Base-by-base conservation (phyloP, 1,140 invertebrate genomes). In the Diorhabda carinulata region DNA sequence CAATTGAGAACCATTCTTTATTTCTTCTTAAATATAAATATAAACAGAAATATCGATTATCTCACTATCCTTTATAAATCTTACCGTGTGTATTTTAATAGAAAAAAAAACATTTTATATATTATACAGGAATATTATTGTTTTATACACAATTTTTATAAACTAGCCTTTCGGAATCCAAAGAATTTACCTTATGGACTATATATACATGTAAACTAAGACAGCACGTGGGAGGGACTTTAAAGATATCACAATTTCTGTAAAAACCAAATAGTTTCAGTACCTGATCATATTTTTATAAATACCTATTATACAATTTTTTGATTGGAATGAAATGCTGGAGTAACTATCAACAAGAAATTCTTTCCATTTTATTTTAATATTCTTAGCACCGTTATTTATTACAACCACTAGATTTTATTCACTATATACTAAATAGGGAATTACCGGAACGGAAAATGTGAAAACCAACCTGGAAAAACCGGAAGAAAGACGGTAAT, bases 141-240 rank as follows among this genome's bases (percentile, higher is more conserved):
- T 67, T 67, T 67, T 67, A 67, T 67, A 67, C 61, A 63, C 10
- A 63, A 63, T 43, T 63, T 63, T 63, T 43, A 63, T 44, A 63
- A 60, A 67, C 57, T 66, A 42, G 65, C 65, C 45, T 67, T 67
- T 67, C 58, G 43, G 58, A 67, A 57, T 42, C 65, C 65, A 67
- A 67, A 67, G 65, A 67, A 60, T 67, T 45, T 45, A 43, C 59
- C 57, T 56, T 57, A 67, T 67, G 43, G 57, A 60, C 57, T 60
- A 25, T 60, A 52, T 44, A 58, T 59, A 66, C 3, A 41, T 61
- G 25, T 61, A 43, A 61, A 61, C 8, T 61, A 41, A 43, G 25
- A 61, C 42, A 61, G 42, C 25, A 5, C 25, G 25, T 57, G 9
- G 57, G 57, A 9, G 25, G 57, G 9, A 57, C 25, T 4, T 57